Evolutionary conservation across 2,113 vertebrate genomes (phyloP).

Genomic region (Heterotis niloticus): DNA sequence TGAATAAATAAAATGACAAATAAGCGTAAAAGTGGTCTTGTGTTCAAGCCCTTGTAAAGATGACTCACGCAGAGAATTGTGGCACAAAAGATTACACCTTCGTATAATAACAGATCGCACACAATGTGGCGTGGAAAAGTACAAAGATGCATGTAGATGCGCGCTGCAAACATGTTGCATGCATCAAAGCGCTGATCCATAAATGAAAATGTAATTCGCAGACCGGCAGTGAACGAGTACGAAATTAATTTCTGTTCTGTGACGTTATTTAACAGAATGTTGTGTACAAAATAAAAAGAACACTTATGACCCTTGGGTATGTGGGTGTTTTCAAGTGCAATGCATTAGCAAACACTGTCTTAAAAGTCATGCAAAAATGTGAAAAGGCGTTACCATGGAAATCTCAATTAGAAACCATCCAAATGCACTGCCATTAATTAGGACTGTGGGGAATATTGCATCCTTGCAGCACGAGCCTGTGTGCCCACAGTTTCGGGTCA

Average conservation of each 20-base stretch:
- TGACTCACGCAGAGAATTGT: too few species aligned
- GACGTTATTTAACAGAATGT: not conserved
- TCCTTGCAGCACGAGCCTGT: not conserved
- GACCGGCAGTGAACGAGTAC: not conserved
- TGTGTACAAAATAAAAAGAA: constrained; percentile 5
- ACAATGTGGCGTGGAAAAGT: too few species aligned
- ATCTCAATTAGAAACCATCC: not conserved
- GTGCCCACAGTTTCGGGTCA: not conserved
- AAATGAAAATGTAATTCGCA: too few species aligned
- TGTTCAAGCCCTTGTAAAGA: too few species aligned
- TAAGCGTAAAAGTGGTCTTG: too few species aligned
- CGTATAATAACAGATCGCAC: too few species aligned
- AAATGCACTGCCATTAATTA: not conserved
- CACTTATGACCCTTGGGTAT: constrained; percentile 10
- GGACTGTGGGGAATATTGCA: not conserved
- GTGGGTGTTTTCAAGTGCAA: constrained; percentile 14
- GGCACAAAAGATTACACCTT: too few species aligned
- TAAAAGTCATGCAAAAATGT: constrained; percentile 8
- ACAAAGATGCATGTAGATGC: too few species aligned
- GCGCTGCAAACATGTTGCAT: too few species aligned
- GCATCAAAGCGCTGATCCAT: too few species aligned
- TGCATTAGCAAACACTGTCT: constrained; percentile 16
- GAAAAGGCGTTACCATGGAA: constrained; percentile 4
- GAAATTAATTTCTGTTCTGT: not conserved
- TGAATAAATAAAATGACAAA: too few species aligned